Evolutionary conservation across 1,140 invertebrate species (phyloP).

Genomic region (Alviniconcha marisindica): DNA sequence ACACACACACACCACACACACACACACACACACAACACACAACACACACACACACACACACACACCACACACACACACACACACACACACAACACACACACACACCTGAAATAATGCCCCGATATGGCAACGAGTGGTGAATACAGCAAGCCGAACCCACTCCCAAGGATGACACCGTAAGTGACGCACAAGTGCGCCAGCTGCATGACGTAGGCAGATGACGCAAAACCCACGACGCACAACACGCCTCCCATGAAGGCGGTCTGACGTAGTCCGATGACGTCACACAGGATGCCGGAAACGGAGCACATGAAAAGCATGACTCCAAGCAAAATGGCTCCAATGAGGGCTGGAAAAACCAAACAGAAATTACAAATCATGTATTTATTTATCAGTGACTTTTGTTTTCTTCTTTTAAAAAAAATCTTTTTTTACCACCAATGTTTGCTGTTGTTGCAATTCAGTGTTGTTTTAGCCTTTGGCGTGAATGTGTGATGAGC

Average conservation of each 20-base stretch:
- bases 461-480: too few species aligned
- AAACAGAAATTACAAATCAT: background rate
- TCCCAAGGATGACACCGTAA: constrained; percentile 90
- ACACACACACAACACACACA: too few species aligned
- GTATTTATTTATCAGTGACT: background rate
- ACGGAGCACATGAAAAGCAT: constrained; percentile 91
- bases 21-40: too few species aligned
- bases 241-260: constrained; percentile 89
- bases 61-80: too few species aligned
- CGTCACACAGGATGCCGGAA: constrained; percentile 89
- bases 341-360: constrained; percentile 84
- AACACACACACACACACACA: too few species aligned
- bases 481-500: too few species aligned
- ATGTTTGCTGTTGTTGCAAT: too few species aligned
- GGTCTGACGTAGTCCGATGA: constrained; percentile 86
- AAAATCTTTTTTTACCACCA: too few species aligned
- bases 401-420: too few species aligned
- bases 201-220: constrained; percentile 84
- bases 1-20: too few species aligned
- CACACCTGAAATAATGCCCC: constrained; percentile 88
- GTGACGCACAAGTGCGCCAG: constrained; percentile 85
- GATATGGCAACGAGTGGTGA: constrained; percentile 91
- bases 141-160: constrained; percentile 83
- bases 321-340: constrained; percentile 88
- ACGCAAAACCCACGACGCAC: constrained; percentile 84